These are phyloP conservation scores for Gonatopus flavifemur DNA, from an alignment of 1,140 invertebrate genomes.

Conservation along the genomic window DNA sequence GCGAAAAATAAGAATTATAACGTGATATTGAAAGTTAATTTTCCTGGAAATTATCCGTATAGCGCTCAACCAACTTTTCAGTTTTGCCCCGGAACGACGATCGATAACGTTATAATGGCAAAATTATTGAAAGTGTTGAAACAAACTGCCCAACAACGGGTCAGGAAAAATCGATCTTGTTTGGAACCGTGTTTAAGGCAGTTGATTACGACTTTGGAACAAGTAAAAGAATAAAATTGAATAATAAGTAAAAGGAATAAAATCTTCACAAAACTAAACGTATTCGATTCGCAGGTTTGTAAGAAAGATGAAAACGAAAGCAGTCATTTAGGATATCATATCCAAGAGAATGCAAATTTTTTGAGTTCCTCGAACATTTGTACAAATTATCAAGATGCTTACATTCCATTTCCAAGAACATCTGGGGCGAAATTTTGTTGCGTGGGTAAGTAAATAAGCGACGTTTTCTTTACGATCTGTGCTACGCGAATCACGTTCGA, in stretches of 20 bases:
- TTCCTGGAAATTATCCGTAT: slow-evolving; percentile 78
- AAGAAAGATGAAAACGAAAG: slow-evolving; percentile 54
- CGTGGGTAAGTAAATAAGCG: slow-evolving; percentile 64
- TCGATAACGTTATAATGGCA: slow-evolving; percentile 63
- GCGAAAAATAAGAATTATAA: slow-evolving; percentile 72
- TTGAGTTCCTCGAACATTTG: slow-evolving; percentile 47
- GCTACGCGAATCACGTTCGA: background rate
- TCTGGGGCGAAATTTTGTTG: slow-evolving; percentile 92
- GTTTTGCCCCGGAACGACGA: slow-evolving; percentile 64
- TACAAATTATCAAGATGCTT: slow-evolving; percentile 68
- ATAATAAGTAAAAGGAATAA: slow-evolving; percentile 11
- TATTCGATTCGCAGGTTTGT: slow-evolving; percentile 41
- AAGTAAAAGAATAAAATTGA: slow-evolving; percentile 41
- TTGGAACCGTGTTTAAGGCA: slow-evolving; percentile 78
- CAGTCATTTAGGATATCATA: slow-evolving; percentile 44
- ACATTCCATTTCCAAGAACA: slow-evolving; percentile 91
- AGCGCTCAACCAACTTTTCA: slow-evolving; percentile 73
- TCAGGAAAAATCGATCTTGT: slow-evolving; percentile 77
- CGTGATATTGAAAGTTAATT: slow-evolving; percentile 76
- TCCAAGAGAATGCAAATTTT: slow-evolving; percentile 53
- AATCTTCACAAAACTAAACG: background rate
- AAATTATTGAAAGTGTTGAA: slow-evolving; percentile 72
- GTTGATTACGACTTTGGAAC: slow-evolving; percentile 70
- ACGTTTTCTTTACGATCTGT: background rate
- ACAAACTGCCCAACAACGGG: slow-evolving; percentile 72